phyloP scores from a whole-genome alignment of 2,113 vertebrate genomes.

The Dasyurus viverrinus region DNA sequence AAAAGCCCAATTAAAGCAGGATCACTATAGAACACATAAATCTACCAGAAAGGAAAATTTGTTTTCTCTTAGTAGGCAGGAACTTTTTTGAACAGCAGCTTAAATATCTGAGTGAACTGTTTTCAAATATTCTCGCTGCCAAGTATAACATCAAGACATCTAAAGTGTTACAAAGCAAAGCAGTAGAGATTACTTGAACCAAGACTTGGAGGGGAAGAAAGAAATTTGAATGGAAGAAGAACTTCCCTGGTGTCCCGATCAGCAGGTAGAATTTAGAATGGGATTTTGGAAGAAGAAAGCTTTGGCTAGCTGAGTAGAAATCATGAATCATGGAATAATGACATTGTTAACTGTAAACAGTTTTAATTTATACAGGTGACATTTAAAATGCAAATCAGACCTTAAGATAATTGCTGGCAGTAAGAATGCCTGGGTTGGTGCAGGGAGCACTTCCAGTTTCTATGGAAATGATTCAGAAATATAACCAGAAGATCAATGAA shows the following conservation, averaged over 20 bases:
- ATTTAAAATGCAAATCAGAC: slow-evolving; percentile 90
- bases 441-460: slow-evolving; percentile 79
- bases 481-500: slow-evolving; percentile 32
- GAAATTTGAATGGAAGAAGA: neutral
- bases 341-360: slow-evolving; percentile 80
- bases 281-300: slow-evolving; percentile 61
- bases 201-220: slow-evolving; percentile 12
- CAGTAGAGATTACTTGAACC: slow-evolving; percentile 11
- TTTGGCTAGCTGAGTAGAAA: slow-evolving; percentile 51
- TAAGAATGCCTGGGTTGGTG: slow-evolving; percentile 79
- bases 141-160: neutral
- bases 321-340: slow-evolving; percentile 73
- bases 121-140: neutral
- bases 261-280: neutral
- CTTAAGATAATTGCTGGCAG: slow-evolving; percentile 86
- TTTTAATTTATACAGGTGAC: slow-evolving; percentile 88
- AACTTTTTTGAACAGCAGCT: slow-evolving; percentile 23
- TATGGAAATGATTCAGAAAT: slow-evolving; percentile 77
- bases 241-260: accelerated
- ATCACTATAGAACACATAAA: neutral
- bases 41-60: slow-evolving; percentile 5
- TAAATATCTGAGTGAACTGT: neutral
- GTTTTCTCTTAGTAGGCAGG: slow-evolving; percentile 29
- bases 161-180: slow-evolving; percentile 13
- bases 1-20: neutral